Percentiles rank a stretch among this genome's conserved stretches.
Evolutionary conservation across 2,797 vertebrate species (phyloP).

Genomic region (Enteromius argenteus): DNA sequence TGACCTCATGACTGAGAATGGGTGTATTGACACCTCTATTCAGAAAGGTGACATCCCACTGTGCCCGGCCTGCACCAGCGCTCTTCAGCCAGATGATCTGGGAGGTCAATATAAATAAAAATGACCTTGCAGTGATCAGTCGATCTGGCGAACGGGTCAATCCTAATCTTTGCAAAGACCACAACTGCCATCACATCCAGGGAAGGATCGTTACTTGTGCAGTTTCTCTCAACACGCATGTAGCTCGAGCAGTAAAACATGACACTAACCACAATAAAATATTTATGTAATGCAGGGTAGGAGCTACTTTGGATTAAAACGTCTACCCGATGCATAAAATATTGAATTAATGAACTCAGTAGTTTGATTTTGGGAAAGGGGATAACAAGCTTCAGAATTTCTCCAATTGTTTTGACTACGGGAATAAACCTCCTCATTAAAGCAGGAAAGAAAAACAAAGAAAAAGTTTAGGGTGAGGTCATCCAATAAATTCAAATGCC

Average conservation of each 20-base stretch:
- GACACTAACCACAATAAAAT: neutral
- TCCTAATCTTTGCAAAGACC: neutral
- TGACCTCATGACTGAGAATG: conserved; percentile 28
- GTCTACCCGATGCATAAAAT: neutral
- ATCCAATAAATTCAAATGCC: neutral
- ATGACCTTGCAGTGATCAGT: neutral
- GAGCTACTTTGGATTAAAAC: neutral
- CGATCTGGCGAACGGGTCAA: neutral
- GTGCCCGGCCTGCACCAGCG: neutral
- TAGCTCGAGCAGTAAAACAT: neutral
- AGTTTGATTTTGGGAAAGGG: neutral
- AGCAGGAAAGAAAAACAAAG: neutral
- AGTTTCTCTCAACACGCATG: neutral
- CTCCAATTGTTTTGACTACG: neutral
- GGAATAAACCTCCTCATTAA: neutral
- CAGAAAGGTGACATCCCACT: neutral
- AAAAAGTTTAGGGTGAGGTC: neutral
- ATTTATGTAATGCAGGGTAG: neutral
- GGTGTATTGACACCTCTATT: neutral
- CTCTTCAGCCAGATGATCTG: conserved; percentile 20
- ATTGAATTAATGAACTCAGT: neutral
- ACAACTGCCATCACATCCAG: neutral
- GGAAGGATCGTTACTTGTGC: neutral
- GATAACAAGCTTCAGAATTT: neutral
- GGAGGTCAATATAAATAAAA: conserved; percentile 16